Evolutionary conservation across 1,140 invertebrate species (phyloP).

Genomic region (Marisa cornuarietis): DNA sequence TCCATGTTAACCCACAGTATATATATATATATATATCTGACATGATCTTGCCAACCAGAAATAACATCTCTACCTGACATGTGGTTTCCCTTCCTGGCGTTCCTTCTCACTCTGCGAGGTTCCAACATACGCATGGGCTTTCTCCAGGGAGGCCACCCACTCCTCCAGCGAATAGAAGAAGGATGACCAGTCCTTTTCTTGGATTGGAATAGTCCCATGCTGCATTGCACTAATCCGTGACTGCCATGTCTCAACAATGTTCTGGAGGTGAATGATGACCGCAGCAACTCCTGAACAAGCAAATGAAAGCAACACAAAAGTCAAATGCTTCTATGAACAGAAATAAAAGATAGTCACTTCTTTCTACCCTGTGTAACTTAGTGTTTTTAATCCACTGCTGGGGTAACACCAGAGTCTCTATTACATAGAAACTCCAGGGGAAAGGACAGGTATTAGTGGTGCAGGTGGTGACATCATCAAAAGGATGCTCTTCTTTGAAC

Average conservation of each 20-base stretch:
- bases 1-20: too few relatives aligned
- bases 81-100: slow-evolving; percentile 43
- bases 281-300: slow-evolving; percentile 55
- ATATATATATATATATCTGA: not conserved
- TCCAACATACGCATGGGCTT: slow-evolving; percentile 52
- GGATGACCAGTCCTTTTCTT: slow-evolving; percentile 59
- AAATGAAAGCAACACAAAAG: not conserved
- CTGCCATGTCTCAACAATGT: slow-evolving; percentile 59
- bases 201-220: slow-evolving; percentile 50
- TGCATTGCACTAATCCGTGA: slow-evolving; percentile 47
- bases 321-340: too few relatives aligned
- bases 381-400: too few relatives aligned
- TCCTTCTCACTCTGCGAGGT: slow-evolving; percentile 53
- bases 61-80: slow-evolving; percentile 46
- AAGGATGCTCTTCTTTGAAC: too few relatives aligned
- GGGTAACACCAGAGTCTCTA: too few relatives aligned
- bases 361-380: too few relatives aligned
- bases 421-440: too few relatives aligned
- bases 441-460: too few relatives aligned
- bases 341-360: too few relatives aligned
- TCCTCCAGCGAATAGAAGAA: slow-evolving; percentile 61
- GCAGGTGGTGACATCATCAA: too few relatives aligned
- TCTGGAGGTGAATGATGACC: slow-evolving; percentile 56
- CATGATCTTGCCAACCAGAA: not conserved
- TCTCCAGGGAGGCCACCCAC: slow-evolving; percentile 52